Evolutionary conservation across 2,888 invertebrate genomes (phyloP).

Genomic region (Sialis lutaria): DNA sequence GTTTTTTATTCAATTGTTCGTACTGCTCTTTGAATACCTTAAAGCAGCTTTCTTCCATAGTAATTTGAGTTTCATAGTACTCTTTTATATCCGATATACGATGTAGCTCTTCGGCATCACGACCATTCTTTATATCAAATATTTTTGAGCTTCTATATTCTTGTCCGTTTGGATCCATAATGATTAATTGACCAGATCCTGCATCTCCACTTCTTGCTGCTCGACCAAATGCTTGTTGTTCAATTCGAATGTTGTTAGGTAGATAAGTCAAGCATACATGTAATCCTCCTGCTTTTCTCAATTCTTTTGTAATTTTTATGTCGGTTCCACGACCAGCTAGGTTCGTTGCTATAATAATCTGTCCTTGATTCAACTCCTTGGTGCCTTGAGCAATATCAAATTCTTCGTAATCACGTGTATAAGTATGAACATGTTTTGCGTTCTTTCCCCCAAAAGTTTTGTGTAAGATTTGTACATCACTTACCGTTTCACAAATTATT

Average conservation of each 20-base stretch:
- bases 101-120: slow-evolving; percentile 11
- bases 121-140: slow-evolving; percentile 10
- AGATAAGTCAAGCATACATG: slow-evolving; percentile 22
- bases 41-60: slow-evolving; percentile 13
- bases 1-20: slow-evolving; percentile 7
- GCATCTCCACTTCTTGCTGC: slow-evolving; percentile 20
- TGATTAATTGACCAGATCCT: slow-evolving; percentile 18
- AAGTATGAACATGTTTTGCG: slow-evolving; percentile 6
- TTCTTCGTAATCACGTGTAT: slow-evolving; percentile 10
- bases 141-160: slow-evolving; percentile 7
- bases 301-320: slow-evolving; percentile 15
- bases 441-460: slow-evolving; percentile 6
- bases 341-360: slow-evolving; percentile 23
- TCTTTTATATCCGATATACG: slow-evolving; percentile 12
- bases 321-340: slow-evolving; percentile 24
- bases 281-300: slow-evolving; percentile 18
- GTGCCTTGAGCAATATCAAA: slow-evolving; percentile 4
- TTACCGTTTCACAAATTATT: slow-evolving; percentile 14
- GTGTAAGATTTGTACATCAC: slow-evolving; percentile 11
- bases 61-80: slow-evolving; percentile 12
- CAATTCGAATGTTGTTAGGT: slow-evolving; percentile 21
- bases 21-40: slow-evolving; percentile 11
- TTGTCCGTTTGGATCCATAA: slow-evolving; percentile 4
- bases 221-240: slow-evolving; percentile 22
- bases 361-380: slow-evolving; percentile 9